Percentiles rank a stretch among this genome's conserved stretches.
Conservation (phyloP, 2,113 vertebrate species). For the Probosciger aterrimus region DNA sequence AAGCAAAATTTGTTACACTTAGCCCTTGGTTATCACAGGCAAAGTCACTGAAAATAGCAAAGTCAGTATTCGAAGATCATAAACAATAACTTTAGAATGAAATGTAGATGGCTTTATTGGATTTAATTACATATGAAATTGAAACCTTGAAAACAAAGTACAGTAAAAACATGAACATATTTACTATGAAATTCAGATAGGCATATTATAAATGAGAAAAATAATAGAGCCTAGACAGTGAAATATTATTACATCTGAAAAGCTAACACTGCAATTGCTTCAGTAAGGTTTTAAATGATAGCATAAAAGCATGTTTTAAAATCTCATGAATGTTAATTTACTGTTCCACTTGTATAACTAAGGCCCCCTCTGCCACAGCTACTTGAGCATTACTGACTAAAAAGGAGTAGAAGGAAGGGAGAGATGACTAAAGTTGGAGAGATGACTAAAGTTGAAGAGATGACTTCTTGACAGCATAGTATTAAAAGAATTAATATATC, state of each 20-base stretch:
- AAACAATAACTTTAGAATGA: slow-evolving; percentile 1
- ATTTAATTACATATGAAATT: slow-evolving; percentile 48
- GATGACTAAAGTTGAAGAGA: not conserved
- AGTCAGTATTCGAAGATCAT: not conserved
- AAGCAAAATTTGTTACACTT: not conserved
- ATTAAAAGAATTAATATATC: slow-evolving; percentile 1
- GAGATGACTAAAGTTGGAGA: not conserved
- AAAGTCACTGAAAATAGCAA: slow-evolving; percentile 10
- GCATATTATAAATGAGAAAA: not conserved
- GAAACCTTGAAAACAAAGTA: slow-evolving; percentile 24
- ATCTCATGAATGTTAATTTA: not conserved
- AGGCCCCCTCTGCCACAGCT: not conserved
- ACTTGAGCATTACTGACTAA: not conserved
- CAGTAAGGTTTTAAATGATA: not conserved
- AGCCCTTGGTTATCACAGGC: not conserved
- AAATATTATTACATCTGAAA: not conserved
- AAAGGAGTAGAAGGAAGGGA: not conserved
- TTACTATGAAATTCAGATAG: slow-evolving; percentile 17
- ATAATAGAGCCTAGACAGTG: not conserved
- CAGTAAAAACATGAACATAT: not conserved
- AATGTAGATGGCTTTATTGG: slow-evolving; percentile 1
- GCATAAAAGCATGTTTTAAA: slow-evolving; percentile 3
- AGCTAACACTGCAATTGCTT: not conserved
- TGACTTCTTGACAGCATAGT: not conserved
- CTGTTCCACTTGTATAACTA: not conserved